Evolutionary conservation across 2,113 vertebrate species (phyloP), one percentile per base, ranked within the genome.

Genomic region (Hydrochoerus hydrochaeris): DNA sequence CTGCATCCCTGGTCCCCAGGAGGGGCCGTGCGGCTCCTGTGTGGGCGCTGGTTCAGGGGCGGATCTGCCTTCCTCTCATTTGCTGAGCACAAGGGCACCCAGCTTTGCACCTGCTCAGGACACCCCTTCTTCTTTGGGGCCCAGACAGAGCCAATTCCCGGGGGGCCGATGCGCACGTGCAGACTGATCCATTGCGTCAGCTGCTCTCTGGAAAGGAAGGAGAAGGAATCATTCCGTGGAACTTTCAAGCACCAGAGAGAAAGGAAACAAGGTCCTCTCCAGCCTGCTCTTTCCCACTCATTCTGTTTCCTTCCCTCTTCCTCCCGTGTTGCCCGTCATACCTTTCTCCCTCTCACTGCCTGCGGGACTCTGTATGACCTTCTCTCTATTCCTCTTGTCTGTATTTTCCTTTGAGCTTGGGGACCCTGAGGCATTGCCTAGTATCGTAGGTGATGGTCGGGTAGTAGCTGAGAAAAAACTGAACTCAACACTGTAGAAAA

Each of bases 171-270:
- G n/a, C n/a, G n/a, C n/a, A n/a, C n/a, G n/a, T n/a, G n/a, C n/a
- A 19, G 26, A 7, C 38, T 62, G 88, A 80, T 67, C 20, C 30
- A 3, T 62, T 65, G 30, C 1, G 0, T 67, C 67, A 77, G 63
- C 80, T 44, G 49, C 44, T 93, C 44, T 88, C 63, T 54, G 10
- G 60, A 60, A 17, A 38, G 49, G 49, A 41, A 63, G 89, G 54
- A 26, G 14, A 85, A 46, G 83, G 90, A 93, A 85, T 86, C 81
- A 63, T 62, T 69, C 60, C 52, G 58, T 88, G 93, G n/a, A 90
- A 71, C 4, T 52, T 62, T 52, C 44, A 69, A 81, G 52, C 7
- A 57, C 16, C 12, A n/a, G 88, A 75, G 19, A 67, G 35, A 52
- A n/a, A 77, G 26, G 14, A 6, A 78, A 52, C 54, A 7, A 14